Evolutionary conservation across 2,113 vertebrate genomes (phyloP), one percentile per base, ranked within the genome.

Genomic region (Halichoeres trimaculatus): DNA sequence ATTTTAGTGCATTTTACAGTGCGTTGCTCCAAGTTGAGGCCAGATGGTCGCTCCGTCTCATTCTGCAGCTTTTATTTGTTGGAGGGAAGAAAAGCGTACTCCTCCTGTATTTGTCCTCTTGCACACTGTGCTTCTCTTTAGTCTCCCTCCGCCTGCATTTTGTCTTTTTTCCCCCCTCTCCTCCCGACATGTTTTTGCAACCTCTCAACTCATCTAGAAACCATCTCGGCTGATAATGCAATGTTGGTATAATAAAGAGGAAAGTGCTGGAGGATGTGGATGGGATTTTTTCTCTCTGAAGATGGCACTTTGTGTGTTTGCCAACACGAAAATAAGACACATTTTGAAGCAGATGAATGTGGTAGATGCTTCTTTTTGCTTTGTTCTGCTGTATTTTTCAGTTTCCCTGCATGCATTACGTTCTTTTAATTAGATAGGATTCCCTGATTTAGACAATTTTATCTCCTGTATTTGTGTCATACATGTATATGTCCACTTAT

Each of bases 11-110:
- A 92, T 89, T 45, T 90, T 90, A 89, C 90, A 90, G 80, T 59
- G 87, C 86, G 75, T 71, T 58, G 82, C 84, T 89, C 85, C 85
- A 88, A 90, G 84, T 90, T 83, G 85, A 85, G 81, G 86, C 90
- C 92, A 93, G 92, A 93, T 93, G 92, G 91, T 90, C 74, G 79
- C 88, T 78, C 77, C 76, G 71, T 91, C 91, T 91, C 83, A 78
- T 90, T 88, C 88, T 75, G 77, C 81, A 76, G 80, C 84, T 81
- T 85, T 70, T 87, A 83, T 91, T 91, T 89, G 83, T 90, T 83
- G 63, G 71, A 88, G 70, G 78, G 77, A 77, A 89, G 80, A 81
- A 89, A 82, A 88, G 79, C 81, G 52, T 62, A 57, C 62, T 64
- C 59, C 62, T 76, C 65, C 70, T 80, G 78, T 76, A 77, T 74